A percentile compares a stretch with the other conserved stretches of the same genome.
phyloP scores from a whole-genome alignment of 2,888 invertebrate species.

The Andrena minutula region DNA sequence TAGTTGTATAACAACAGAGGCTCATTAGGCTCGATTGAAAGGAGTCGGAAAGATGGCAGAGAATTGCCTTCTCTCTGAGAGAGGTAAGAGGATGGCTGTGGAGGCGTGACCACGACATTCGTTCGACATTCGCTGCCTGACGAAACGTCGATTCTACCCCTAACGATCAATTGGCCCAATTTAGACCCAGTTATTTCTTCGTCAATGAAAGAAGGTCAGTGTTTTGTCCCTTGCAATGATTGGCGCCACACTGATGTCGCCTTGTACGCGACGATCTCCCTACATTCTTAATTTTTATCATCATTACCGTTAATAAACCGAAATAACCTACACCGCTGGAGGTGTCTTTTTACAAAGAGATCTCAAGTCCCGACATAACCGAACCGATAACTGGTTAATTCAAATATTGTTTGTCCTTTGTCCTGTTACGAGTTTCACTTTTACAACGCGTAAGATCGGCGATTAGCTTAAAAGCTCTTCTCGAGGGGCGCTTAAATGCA shows the following conservation, averaged over 20 bases:
- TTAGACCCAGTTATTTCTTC: slow-evolving; percentile 66
- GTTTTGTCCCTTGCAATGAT: slow-evolving; percentile 52
- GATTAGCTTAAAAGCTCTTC: slow-evolving; percentile 73
- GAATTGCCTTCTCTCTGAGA: neutral
- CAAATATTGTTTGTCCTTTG: slow-evolving; percentile 2
- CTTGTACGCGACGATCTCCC: slow-evolving; percentile 43
- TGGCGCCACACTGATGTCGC: slow-evolving; percentile 59
- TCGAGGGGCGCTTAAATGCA: slow-evolving; percentile 58
- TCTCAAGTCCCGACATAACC: slow-evolving; percentile 18
- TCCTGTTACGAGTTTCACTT: slow-evolving; percentile 70
- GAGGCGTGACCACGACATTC: neutral
- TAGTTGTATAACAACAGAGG: slow-evolving; percentile 41
- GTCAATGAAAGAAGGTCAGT: slow-evolving; percentile 70
- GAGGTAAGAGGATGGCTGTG: neutral
- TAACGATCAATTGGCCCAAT: slow-evolving; percentile 69
- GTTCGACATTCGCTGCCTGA: slow-evolving; percentile 29
- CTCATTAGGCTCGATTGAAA: slow-evolving; percentile 53
- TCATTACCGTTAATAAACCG: slow-evolving; percentile 62
- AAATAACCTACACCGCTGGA: slow-evolving; percentile 55
- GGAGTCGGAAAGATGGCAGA: slow-evolving; percentile 23
- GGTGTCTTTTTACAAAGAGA: slow-evolving; percentile 27
- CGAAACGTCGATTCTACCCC: slow-evolving; percentile 64
- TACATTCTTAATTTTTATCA: slow-evolving; percentile 62
- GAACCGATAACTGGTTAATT: slow-evolving; percentile 25
- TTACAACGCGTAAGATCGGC: slow-evolving; percentile 54